Evolutionary conservation across 2,888 invertebrate species (phyloP).

Genomic region (Leucophenga montana): DNA sequence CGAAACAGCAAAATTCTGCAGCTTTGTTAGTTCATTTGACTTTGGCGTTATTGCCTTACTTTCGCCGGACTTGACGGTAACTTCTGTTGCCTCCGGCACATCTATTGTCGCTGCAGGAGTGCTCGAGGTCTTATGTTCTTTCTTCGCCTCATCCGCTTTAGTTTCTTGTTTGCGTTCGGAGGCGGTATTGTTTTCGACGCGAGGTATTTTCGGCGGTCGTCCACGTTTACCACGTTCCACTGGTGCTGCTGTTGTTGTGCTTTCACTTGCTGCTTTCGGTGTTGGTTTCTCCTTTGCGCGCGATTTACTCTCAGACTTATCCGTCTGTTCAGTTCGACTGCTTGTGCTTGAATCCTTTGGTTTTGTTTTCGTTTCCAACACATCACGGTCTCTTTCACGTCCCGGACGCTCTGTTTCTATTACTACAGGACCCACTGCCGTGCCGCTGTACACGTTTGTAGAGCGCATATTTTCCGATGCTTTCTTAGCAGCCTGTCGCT

Average conservation of each 20-base stretch:
- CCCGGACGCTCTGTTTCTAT: conserved; percentile 33
- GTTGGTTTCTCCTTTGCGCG: conserved; percentile 57
- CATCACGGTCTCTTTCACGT: conserved; percentile 47
- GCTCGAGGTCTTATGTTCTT: conserved; percentile 2
- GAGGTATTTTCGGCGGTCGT: conserved; percentile 66
- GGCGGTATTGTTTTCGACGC: conserved; percentile 53
- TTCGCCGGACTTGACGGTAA: too few species aligned
- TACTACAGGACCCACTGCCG: conserved; percentile 8
- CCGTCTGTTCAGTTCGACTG: conserved; percentile 57
- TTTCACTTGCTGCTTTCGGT: conserved; percentile 45
- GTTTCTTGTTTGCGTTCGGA: not conserved
- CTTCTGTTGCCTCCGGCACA: conserved; percentile 20
- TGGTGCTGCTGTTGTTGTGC: conserved; percentile 46
- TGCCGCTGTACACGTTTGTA: conserved; percentile 73
- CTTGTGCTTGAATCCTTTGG: conserved; percentile 41
- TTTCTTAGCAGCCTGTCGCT: conserved; percentile 91
- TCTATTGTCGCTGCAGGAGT: conserved; percentile 11
- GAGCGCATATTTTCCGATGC: conserved; percentile 90
- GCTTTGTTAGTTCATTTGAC: conserved; percentile 58
- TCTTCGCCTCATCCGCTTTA: conserved; percentile 32
- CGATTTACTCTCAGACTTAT: conserved; percentile 72
- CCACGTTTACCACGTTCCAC: conserved; percentile 69
- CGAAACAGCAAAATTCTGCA: conserved; percentile 78
- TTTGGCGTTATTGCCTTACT: conserved; percentile 56
- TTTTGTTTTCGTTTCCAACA: conserved; percentile 36